These are phyloP conservation scores for Bombycilla garrulus DNA, from an alignment of 2,113 vertebrate genomes.

Conservation along the genomic window DNA sequence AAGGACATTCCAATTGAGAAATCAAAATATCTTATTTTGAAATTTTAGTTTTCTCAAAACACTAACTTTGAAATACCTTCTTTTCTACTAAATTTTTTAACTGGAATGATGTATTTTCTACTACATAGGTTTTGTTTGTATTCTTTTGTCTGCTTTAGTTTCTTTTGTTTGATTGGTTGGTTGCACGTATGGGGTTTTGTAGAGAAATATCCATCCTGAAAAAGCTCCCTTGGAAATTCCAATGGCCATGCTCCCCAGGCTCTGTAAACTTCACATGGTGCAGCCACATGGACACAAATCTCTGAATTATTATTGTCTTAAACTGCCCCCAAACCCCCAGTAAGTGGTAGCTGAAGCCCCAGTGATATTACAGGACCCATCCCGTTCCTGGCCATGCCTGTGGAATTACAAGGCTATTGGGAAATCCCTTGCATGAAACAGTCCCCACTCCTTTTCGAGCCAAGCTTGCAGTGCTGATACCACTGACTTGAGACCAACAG, in stretches of 20 bases:
- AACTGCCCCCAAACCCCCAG: not conserved
- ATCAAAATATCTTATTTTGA: not conserved
- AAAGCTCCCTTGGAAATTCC: not conserved
- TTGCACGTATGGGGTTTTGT: not conserved
- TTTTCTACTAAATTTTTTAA: not conserved
- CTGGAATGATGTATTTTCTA: not conserved
- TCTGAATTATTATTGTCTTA: not conserved
- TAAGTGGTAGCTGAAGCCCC: not conserved
- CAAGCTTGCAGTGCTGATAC: not conserved
- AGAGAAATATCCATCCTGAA: not conserved
- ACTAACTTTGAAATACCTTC: not conserved
- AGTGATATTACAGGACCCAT: not conserved
- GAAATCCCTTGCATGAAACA: not conserved
- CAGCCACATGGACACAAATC: not conserved
- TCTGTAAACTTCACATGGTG: not conserved
- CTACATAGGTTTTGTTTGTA: not conserved
- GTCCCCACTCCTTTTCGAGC: not conserved
- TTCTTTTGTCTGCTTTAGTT: not conserved
- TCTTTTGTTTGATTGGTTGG: not conserved
- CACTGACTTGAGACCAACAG: not conserved
- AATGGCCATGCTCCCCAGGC: fast-evolving
- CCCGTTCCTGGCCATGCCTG: not conserved
- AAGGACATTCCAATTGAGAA: not conserved
- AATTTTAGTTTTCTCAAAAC: not conserved
- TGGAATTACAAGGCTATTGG: not conserved